Evolutionary conservation across 2,797 vertebrate genomes (phyloP).

Genomic region (Hozukius guyotensis): DNA sequence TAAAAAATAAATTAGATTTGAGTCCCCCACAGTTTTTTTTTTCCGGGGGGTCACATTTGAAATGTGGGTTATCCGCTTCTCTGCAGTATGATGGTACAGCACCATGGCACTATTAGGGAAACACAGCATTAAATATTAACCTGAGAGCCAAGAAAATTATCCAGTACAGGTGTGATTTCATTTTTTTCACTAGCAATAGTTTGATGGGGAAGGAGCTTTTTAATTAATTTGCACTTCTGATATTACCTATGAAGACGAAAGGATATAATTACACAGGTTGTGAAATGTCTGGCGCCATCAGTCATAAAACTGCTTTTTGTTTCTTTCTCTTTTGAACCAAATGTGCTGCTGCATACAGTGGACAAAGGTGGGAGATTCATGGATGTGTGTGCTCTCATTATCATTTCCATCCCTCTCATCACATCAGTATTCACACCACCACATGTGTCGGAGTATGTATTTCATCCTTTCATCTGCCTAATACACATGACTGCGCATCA

Average conservation of each 20-base stretch:
- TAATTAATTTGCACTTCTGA: slow-evolving; percentile 25
- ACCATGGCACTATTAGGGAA: slow-evolving; percentile 7
- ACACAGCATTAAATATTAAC: slow-evolving; percentile 51
- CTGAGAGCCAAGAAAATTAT: slow-evolving; percentile 21
- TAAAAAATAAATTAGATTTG: neutral
- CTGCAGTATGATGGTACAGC: slow-evolving; percentile 12
- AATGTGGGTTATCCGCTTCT: slow-evolving; percentile 18
- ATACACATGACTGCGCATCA: slow-evolving; percentile 22
- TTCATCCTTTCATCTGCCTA: slow-evolving; percentile 60
- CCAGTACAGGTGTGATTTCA: neutral
- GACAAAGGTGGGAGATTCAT: slow-evolving; percentile 85
- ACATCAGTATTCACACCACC: slow-evolving; percentile 67
- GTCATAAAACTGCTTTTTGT: slow-evolving; percentile 21
- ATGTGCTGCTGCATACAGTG: slow-evolving; percentile 73
- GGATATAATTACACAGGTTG: slow-evolving; percentile 36
- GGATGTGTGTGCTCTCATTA: slow-evolving; percentile 62
- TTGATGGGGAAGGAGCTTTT: slow-evolving; percentile 12
- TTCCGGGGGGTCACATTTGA: neutral
- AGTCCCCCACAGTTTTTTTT: neutral
- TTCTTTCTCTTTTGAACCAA: slow-evolving; percentile 16
- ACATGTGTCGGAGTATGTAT: slow-evolving; percentile 76
- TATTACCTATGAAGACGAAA: slow-evolving; percentile 14
- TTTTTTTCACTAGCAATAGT: slow-evolving; percentile 14
- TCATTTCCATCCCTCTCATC: slow-evolving; percentile 66
- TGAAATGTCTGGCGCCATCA: slow-evolving; percentile 11